phyloP scores from a whole-genome alignment of 2,888 invertebrate species.

The Coenonympha glycerion region DNA sequence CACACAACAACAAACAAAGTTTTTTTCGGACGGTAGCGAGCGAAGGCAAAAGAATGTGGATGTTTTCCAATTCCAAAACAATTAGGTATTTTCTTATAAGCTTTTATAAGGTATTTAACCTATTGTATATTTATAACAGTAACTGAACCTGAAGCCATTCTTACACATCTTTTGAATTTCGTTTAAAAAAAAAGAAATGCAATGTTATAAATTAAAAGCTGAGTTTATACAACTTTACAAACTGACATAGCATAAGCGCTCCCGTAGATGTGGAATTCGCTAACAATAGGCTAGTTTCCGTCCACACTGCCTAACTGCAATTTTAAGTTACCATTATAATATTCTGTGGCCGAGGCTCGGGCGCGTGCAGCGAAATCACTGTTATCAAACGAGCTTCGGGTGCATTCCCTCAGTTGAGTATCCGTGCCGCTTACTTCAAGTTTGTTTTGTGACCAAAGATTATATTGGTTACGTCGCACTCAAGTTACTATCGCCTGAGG shows the following conservation, averaged over 20 bases:
- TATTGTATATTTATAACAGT: too few relatives aligned
- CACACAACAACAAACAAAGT: too few relatives aligned
- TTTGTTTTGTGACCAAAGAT: conserved; percentile 26
- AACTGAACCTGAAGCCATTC: too few relatives aligned
- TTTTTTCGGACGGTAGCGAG: too few relatives aligned
- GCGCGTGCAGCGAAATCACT: conserved; percentile 48
- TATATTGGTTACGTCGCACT: conserved; percentile 16
- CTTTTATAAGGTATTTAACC: too few relatives aligned
- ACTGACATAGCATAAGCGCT: neutral
- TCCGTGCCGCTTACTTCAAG: conserved; percentile 21
- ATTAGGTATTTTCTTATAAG: too few relatives aligned
- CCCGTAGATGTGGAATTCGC: conserved; percentile 8
- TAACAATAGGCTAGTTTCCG: conserved; percentile 18
- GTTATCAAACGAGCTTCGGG: conserved; percentile 47
- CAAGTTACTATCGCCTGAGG: conserved; percentile 6
- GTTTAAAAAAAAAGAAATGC: too few relatives aligned
- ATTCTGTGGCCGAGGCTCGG: conserved; percentile 26
- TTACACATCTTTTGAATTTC: too few relatives aligned
- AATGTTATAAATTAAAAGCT: too few relatives aligned
- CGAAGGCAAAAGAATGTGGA: too few relatives aligned
- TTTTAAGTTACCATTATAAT: conserved; percentile 23
- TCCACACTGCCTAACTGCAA: conserved; percentile 6
- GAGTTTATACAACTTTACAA: neutral
- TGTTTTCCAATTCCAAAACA: too few relatives aligned
- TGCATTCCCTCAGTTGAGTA: conserved; percentile 33